Conservation (phyloP, 2,797 vertebrate species). For the Emys orbicularis region DNA sequence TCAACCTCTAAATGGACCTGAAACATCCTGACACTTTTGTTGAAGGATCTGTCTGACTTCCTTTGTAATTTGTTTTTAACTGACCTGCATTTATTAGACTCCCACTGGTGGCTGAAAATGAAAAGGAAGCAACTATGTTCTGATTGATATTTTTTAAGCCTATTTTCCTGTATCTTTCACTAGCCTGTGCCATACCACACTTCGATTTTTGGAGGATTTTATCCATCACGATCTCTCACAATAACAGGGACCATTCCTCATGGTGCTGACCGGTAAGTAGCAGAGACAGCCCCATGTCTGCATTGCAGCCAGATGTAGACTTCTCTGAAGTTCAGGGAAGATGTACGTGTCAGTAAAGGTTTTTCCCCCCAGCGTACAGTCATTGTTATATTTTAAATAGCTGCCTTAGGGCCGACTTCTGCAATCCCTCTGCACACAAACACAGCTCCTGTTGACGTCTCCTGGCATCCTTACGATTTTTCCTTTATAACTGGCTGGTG, state of each 20-base stretch:
- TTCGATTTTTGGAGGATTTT: constrained; percentile 54
- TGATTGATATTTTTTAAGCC: background rate
- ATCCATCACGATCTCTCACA: constrained; percentile 55
- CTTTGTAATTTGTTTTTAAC: background rate
- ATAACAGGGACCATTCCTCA: constrained; percentile 32
- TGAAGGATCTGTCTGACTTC: background rate
- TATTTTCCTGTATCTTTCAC: background rate
- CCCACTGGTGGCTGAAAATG: background rate
- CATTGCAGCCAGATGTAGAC: too few species aligned
- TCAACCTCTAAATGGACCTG: background rate
- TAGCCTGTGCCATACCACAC: constrained; percentile 58
- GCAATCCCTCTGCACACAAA: background rate
- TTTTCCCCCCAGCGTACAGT: too few species aligned
- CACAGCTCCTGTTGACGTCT: too few species aligned
- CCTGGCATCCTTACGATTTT: background rate
- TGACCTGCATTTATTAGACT: background rate
- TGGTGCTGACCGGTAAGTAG: background rate
- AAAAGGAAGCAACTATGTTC: background rate
- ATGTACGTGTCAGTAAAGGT: too few species aligned
- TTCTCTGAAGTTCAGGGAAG: background rate
- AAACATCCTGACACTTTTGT: background rate
- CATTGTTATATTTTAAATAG: background rate
- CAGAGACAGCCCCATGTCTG: background rate
- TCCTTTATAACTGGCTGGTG: background rate
- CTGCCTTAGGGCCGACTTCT: background rate